Evolutionary conservation across 2,797 vertebrate species (phyloP).

Genomic region (Perodicticus potto): DNA sequence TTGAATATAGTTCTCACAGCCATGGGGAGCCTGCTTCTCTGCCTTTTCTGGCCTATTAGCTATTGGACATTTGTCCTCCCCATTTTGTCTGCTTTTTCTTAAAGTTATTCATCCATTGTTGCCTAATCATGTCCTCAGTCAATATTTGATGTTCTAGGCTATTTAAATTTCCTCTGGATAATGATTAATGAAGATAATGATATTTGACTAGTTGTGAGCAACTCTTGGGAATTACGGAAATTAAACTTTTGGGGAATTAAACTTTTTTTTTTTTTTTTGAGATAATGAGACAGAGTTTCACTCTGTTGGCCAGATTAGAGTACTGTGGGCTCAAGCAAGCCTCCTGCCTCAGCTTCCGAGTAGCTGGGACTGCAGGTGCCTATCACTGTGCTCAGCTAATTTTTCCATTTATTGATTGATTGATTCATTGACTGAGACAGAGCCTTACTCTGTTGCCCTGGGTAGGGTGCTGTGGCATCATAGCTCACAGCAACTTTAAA

Average conservation of each 20-base stretch:
- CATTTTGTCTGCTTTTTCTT: not conserved
- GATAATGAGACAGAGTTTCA: too few species aligned
- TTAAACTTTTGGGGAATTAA: conserved; percentile 26
- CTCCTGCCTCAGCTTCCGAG: too few species aligned
- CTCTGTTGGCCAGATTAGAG: too few species aligned
- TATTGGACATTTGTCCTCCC: not conserved
- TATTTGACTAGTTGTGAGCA: conserved; percentile 37
- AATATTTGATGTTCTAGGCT: not conserved
- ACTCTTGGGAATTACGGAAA: not conserved
- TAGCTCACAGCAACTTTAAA: too few species aligned
- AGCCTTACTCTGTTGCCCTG: too few species aligned
- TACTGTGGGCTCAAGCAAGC: too few species aligned
- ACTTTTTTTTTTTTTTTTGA: not conserved
- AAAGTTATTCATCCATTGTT: conserved; percentile 55
- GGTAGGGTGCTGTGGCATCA: too few species aligned
- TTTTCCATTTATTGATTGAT: too few species aligned
- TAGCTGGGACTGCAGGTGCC: too few species aligned
- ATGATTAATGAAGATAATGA: conserved; percentile 36
- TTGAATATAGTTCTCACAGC: not conserved
- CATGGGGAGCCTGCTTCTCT: not conserved
- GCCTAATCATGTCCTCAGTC: conserved; percentile 15
- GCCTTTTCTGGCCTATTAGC: not conserved
- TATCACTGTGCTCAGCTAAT: too few species aligned
- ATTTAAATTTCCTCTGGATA: conserved; percentile 59
- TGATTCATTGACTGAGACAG: too few species aligned